Conservation (phyloP, 2,113 vertebrate species). For the Felis catus region F.catus_Fca126_mat1.0 CM031421.1:44476501-44477000, state of each 20-base stretch:
- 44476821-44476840: neutral
- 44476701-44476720: neutral
- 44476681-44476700: neutral
- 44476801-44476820: neutral
- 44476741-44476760: neutral
- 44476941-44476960: too few species aligned
- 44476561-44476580: neutral
- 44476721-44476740: neutral
- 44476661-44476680: neutral
- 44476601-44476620: neutral
- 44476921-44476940: too few species aligned
- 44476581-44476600: neutral
- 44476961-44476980: too few species aligned
- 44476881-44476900: too few species aligned
- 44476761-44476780: neutral
- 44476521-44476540: neutral
- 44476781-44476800: neutral
- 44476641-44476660: neutral
- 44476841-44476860: neutral
- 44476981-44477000: too few species aligned
- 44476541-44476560: neutral
- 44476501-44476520: neutral
- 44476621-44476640: neutral
- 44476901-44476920: too few species aligned
- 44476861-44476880: neutral